These are phyloP conservation scores for Bombus confusus DNA, from an alignment of 1,140 invertebrate species.

Conservation along the genomic window DNA sequence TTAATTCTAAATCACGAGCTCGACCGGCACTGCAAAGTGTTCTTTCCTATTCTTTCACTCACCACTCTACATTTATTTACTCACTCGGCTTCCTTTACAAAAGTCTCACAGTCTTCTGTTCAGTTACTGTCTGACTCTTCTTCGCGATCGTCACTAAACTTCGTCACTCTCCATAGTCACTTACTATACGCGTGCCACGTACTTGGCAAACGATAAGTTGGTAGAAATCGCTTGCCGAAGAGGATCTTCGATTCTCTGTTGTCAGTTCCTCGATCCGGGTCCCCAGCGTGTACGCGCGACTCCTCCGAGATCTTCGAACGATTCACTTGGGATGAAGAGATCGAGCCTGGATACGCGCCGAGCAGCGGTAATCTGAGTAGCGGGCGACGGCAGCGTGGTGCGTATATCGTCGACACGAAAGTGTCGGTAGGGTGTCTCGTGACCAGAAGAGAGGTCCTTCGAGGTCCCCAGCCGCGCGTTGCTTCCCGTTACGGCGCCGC, in stretches of 20 bases:
- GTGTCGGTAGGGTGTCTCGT: constrained; percentile 62
- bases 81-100: constrained; percentile 9
- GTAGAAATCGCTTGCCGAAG: background rate
- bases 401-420: constrained; percentile 61
- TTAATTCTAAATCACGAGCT: constrained; percentile 25
- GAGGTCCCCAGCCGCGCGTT: constrained; percentile 82
- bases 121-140: background rate
- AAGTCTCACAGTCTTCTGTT: background rate
- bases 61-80: constrained; percentile 23
- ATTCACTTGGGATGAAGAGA: constrained; percentile 44
- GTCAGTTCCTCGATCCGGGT: background rate
- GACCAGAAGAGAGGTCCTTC: constrained; percentile 65
- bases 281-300: constrained; percentile 28
- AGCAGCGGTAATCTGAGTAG: constrained; percentile 57
- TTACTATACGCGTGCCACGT: background rate
- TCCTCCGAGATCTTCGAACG: constrained; percentile 47
- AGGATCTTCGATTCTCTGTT: background rate
- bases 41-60: constrained; percentile 27
- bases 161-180: constrained; percentile 46
- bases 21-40: constrained; percentile 10
- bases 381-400: constrained; percentile 39
- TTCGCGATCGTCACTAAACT: constrained; percentile 20
- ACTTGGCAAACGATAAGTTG: background rate
- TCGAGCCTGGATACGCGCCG: constrained; percentile 19
- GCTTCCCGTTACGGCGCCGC: constrained; percentile 82